Conservation (phyloP, 1,140 invertebrate species). For the Caerostris darwini region DNA sequence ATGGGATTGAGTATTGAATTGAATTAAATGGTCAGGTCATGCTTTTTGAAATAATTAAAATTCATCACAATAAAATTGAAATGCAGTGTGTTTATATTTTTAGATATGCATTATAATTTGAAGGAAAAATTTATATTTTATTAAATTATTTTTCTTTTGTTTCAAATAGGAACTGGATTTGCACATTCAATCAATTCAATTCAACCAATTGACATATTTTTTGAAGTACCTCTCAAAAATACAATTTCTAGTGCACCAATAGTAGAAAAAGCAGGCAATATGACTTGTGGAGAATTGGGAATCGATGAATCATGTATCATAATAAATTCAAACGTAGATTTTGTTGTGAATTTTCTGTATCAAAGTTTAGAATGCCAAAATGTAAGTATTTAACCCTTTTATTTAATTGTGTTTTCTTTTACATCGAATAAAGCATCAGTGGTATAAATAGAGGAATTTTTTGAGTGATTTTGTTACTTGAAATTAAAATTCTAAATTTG, state of each 20-base stretch:
- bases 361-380: slow-evolving; percentile 67
- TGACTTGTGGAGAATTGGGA: slow-evolving; percentile 30
- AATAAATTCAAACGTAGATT: slow-evolving; percentile 47
- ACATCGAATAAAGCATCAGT: no score
- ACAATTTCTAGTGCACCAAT: neutral
- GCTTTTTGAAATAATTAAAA: no score
- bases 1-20: no score
- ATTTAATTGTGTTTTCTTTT: neutral
- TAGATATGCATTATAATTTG: neutral
- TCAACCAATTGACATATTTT: slow-evolving; percentile 34
- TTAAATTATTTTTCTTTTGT: neutral
- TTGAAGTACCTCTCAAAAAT: slow-evolving; percentile 1
- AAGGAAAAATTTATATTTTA: neutral
- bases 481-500: no score
- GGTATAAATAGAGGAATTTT: no score
- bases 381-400: slow-evolving; percentile 52
- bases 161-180: neutral
- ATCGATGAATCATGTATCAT: slow-evolving; percentile 59
- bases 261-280: slow-evolving; percentile 7
- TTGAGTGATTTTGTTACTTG: no score
- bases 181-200: neutral
- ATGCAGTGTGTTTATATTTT: neutral
- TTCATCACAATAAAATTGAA: neutral
- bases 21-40: no score
- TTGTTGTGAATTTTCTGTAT: slow-evolving; percentile 11